phyloP scores from a whole-genome alignment of 2,888 invertebrate species.

The Cyclophora albipunctata region DNA sequence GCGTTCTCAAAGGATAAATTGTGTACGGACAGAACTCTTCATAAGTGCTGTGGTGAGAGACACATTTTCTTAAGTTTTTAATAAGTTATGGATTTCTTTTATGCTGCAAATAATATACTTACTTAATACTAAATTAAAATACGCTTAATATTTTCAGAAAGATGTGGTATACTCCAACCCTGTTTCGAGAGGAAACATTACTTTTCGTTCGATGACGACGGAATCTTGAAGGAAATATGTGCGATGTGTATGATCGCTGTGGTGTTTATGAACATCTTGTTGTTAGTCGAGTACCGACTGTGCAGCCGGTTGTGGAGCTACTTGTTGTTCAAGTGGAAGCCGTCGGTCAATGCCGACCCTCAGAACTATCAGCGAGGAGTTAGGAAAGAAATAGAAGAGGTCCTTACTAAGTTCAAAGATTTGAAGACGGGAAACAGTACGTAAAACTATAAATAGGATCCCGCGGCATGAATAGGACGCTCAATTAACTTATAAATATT shows the following conservation, averaged over 20 bases:
- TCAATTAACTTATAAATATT: no score
- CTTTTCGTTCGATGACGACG: conserved; percentile 23
- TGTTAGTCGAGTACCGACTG: conserved; percentile 47
- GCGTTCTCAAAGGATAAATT: conserved; percentile 36
- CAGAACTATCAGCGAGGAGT: conserved; percentile 21
- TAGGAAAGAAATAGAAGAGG: conserved; percentile 31
- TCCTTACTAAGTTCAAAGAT: conserved; percentile 23
- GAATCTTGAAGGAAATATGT: conserved; percentile 38
- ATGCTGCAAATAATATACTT: no score
- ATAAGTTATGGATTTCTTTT: no score
- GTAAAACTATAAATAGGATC: no score
- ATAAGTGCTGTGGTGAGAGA: conserved; percentile 58
- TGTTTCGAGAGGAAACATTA: conserved; percentile 45
- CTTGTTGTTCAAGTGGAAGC: not conserved
- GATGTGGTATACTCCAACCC: conserved; percentile 54
- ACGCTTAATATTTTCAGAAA: conserved; percentile 29
- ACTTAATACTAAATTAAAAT: no score
- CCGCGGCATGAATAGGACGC: no score
- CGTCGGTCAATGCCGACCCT: conserved; percentile 2
- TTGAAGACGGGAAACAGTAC: no score
- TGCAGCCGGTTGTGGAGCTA: conserved; percentile 26
- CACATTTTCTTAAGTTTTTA: not conserved
- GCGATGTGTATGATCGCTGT: conserved; percentile 33
- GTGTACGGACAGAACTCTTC: conserved; percentile 39
- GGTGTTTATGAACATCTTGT: conserved; percentile 32